These are phyloP conservation scores for Muraenolepis orangiensis DNA, from an alignment of 2,797 vertebrate genomes.

Conservation along the genomic window DNA sequence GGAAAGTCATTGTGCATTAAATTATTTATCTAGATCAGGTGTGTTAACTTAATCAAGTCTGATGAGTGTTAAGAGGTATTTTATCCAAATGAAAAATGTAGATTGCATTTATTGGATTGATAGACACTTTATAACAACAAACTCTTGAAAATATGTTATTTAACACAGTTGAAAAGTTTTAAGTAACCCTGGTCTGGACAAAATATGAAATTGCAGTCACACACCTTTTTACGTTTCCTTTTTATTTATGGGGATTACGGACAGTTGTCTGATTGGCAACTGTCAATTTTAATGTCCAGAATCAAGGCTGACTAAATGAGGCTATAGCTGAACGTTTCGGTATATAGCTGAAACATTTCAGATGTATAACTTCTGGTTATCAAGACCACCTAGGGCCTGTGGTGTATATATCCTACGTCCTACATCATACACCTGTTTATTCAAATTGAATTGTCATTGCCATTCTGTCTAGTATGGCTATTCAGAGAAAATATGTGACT, in stretches of 20 bases:
- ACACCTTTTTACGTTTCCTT: constrained; percentile 73
- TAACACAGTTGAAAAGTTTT: constrained; percentile 62
- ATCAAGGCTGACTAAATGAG: constrained; percentile 67
- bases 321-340: constrained; percentile 52
- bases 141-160: constrained; percentile 56
- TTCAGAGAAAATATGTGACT: constrained; percentile 45
- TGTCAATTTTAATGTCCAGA: constrained; percentile 69
- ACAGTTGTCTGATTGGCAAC: constrained; percentile 58
- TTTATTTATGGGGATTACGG: constrained; percentile 74
- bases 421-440: constrained; percentile 65
- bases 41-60: constrained; percentile 51
- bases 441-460: constrained; percentile 54
- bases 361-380: constrained; percentile 66
- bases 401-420: constrained; percentile 30
- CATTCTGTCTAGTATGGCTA: constrained; percentile 49
- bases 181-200: constrained; percentile 67
- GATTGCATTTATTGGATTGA: constrained; percentile 32
- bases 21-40: constrained; percentile 57
- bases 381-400: constrained; percentile 27
- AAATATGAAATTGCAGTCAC: constrained; percentile 60
- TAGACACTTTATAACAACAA: constrained; percentile 37
- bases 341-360: too few species aligned
- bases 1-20: constrained; percentile 48
- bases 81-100: constrained; percentile 52
- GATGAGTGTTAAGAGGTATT: constrained; percentile 52